Percentiles rank a stretch among this genome's conserved stretches.
Conservation (phyloP, 2,888 invertebrate species). For the Gonocerus acuteangulatus region DNA sequence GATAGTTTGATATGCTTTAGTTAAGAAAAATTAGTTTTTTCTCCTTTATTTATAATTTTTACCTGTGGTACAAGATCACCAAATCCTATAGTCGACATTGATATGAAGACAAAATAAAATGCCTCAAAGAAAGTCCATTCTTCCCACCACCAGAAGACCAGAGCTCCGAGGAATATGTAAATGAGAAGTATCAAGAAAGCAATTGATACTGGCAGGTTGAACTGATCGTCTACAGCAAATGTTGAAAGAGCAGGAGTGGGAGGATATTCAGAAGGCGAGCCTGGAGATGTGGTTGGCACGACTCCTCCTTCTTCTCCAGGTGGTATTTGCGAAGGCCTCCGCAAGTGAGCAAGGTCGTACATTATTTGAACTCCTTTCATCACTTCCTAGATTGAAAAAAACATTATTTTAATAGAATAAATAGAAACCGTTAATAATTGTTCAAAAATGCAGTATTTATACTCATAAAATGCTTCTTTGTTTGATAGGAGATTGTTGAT, state of each 20-base stretch:
- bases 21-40: no score
- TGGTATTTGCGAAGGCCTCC: slow-evolving; percentile 37
- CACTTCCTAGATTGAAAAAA: slow-evolving; percentile 53
- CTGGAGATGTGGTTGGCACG: slow-evolving; percentile 26
- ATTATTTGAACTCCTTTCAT: slow-evolving; percentile 75
- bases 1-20: no score
- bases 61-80: slow-evolving; percentile 81
- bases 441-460: no score
- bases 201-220: slow-evolving; percentile 85
- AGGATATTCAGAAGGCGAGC: slow-evolving; percentile 36
- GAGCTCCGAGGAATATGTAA: slow-evolving; percentile 82
- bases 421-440: no score
- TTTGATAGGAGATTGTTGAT: no score
- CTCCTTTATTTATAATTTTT: no score
- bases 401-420: not conserved
- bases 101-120: slow-evolving; percentile 95
- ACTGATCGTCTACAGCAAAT: slow-evolving; percentile 82
- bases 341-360: slow-evolving; percentile 58
- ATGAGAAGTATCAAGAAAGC: slow-evolving; percentile 73
- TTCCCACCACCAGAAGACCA: slow-evolving; percentile 68
- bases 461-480: no score
- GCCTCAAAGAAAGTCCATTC: slow-evolving; percentile 87
- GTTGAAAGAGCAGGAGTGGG: slow-evolving; percentile 66
- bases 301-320: slow-evolving; percentile 39
- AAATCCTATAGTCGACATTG: slow-evolving; percentile 95